Conservation (phyloP, 64 coral and sea anemone genomes). For the Cladopsammia gracilis region DNA sequence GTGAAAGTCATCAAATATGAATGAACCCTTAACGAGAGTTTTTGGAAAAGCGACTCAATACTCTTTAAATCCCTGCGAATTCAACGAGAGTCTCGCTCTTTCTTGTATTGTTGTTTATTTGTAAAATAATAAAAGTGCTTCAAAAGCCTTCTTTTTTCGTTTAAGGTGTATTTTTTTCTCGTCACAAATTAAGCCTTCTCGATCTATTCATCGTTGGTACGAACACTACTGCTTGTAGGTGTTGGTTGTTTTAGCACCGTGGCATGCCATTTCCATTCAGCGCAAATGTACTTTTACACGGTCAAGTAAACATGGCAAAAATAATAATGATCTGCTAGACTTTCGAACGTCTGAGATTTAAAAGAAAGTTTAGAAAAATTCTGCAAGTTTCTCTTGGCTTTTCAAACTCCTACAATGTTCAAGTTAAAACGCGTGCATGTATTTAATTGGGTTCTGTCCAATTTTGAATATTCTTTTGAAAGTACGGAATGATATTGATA, state of each 20-base stretch:
- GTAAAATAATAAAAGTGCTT: background rate
- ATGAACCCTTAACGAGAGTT: constrained; percentile 44
- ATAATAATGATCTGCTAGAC: background rate
- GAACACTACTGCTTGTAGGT: constrained; percentile 21
- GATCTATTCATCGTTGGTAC: constrained; percentile 32
- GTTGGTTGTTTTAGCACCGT: constrained; percentile 23
- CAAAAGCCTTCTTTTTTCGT: background rate
- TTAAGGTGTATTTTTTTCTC: background rate
- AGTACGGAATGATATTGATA: background rate
- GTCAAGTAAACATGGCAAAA: constrained; percentile 13
- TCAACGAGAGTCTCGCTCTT: background rate
- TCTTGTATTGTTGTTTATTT: background rate
- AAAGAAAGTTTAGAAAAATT: background rate
- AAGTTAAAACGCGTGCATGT: background rate
- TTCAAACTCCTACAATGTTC: background rate
- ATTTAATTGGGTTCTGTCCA: constrained; percentile 1
- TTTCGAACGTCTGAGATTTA: background rate
- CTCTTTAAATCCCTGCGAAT: constrained; percentile 28
- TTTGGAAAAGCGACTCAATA: constrained; percentile 19
- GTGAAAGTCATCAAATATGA: constrained; percentile 45
- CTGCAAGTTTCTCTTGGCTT: background rate
- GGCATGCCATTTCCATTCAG: constrained; percentile 7
- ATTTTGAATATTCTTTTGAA: background rate
- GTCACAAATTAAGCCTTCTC: background rate
- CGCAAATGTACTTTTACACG: constrained; percentile 3